Conservation (phyloP, 2,113 vertebrate genomes). For the Pyxicephalus adspersus region DNA sequence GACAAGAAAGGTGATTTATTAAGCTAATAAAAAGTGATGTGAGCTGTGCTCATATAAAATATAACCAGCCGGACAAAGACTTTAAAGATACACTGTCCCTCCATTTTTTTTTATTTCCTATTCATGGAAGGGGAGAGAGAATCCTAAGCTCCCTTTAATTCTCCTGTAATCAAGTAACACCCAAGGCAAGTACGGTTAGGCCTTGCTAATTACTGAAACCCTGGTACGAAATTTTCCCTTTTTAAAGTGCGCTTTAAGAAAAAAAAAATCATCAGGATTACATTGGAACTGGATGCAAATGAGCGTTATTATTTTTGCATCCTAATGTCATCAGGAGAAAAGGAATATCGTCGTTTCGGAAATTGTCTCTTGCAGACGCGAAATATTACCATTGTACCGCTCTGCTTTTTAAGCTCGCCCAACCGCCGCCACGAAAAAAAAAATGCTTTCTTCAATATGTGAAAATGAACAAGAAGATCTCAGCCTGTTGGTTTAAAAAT, state of each 20-base stretch:
- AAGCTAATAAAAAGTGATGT: slow-evolving; percentile 99
- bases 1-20: slow-evolving; percentile 99
- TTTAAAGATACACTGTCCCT: slow-evolving; percentile 89
- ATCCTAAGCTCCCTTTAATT: slow-evolving; percentile 77
- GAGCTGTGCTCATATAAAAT: slow-evolving; percentile 97
- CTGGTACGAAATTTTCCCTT: not conserved
- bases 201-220: slow-evolving; percentile 67
- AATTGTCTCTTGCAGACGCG: slow-evolving; percentile 57
- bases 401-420: slow-evolving; percentile 23
- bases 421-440: slow-evolving; percentile 46
- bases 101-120: slow-evolving; percentile 64
- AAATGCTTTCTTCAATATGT: slow-evolving; percentile 59
- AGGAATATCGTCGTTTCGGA: slow-evolving; percentile 53
- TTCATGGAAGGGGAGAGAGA: slow-evolving; percentile 64
- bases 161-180: slow-evolving; percentile 77
- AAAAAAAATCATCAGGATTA: not conserved
- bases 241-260: not conserved
- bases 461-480: slow-evolving; percentile 69
- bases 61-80: slow-evolving; percentile 92
- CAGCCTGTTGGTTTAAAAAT: slow-evolving; percentile 67
- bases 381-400: slow-evolving; percentile 48
- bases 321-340: slow-evolving; percentile 25
- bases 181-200: slow-evolving; percentile 69
- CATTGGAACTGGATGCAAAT: slow-evolving; percentile 49
- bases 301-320: slow-evolving; percentile 57